phyloP scores from a whole-genome alignment of 2,797 vertebrate genomes.

The Acanthopagrus latus region DNA sequence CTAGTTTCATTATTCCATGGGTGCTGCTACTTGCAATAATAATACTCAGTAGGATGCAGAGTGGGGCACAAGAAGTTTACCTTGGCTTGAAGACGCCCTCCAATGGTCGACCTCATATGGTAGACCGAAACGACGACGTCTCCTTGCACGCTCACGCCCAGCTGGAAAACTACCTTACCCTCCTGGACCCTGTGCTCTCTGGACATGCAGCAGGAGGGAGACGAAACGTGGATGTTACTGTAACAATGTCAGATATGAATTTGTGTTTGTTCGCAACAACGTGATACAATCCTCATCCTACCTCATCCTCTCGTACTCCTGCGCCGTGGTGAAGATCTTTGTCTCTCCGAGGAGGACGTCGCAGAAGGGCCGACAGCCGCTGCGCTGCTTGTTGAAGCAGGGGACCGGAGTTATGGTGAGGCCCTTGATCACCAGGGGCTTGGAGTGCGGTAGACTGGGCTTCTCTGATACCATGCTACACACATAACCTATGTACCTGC shows the following conservation, averaged over 20 bases:
- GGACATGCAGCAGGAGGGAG: slow-evolving; percentile 9
- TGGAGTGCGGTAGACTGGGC: slow-evolving; percentile 93
- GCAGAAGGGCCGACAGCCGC: slow-evolving; percentile 97
- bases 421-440: slow-evolving; percentile 92
- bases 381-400: slow-evolving; percentile 98
- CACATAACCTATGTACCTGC: slow-evolving; percentile 96
- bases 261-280: no score
- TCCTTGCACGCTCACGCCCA: slow-evolving; percentile 95
- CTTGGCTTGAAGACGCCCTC: slow-evolving; percentile 97
- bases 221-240: neutral
- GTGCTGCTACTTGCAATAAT: neutral
- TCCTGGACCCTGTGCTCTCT: slow-evolving; percentile 97
- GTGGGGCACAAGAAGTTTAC: slow-evolving; percentile 75
- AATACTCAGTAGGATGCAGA: neutral
- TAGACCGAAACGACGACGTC: slow-evolving; percentile 95
- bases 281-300: slow-evolving; percentile 58
- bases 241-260: neutral
- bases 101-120: slow-evolving; percentile 97
- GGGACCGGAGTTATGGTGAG: slow-evolving; percentile 95
- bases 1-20: neutral
- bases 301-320: slow-evolving; percentile 99
- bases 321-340: slow-evolving; percentile 95
- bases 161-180: slow-evolving; percentile 93
- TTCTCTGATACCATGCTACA: slow-evolving; percentile 98
- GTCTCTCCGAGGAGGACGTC: slow-evolving; percentile 97